phyloP scores from a whole-genome alignment of 2,797 vertebrate species.

The Sparus aurata region DNA sequence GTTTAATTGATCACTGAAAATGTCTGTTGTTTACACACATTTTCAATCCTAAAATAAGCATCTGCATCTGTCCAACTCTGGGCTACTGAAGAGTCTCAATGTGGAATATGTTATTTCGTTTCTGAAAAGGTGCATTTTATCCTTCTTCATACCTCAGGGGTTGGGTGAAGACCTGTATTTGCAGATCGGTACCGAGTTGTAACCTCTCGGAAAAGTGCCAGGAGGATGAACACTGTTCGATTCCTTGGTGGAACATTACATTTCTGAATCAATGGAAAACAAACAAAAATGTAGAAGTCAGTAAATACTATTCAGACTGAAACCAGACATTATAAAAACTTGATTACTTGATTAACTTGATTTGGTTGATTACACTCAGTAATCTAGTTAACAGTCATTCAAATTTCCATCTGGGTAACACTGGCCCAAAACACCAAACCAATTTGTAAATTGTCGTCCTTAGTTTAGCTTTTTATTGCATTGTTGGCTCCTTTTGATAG shows the following conservation, averaged over 20 bases:
- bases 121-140: not conserved
- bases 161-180: conserved; percentile 71
- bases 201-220: conserved; percentile 90
- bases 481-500: too few species aligned
- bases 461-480: too few species aligned
- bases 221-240: conserved; percentile 78
- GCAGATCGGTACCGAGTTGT: conserved; percentile 74
- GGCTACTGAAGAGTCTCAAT: not conserved
- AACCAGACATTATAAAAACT: not conserved
- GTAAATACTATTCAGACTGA: not conserved
- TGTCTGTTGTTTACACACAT: too few species aligned
- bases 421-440: too few species aligned
- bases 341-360: too few species aligned
- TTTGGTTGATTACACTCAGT: too few species aligned
- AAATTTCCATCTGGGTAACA: too few species aligned
- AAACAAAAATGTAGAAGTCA: not conserved
- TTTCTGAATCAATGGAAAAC: conserved; percentile 27
- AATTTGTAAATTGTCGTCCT: too few species aligned
- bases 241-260: conserved; percentile 20
- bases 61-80: not conserved
- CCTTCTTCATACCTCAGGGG: conserved; percentile 75
- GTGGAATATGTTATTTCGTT: not conserved
- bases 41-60: not conserved
- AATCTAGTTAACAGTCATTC: too few species aligned
- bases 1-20: too few species aligned